Evolutionary conservation across 92 coral and sea anemone genomes (phyloP).

Genomic region (Epizoanthus rinbou): DNA sequence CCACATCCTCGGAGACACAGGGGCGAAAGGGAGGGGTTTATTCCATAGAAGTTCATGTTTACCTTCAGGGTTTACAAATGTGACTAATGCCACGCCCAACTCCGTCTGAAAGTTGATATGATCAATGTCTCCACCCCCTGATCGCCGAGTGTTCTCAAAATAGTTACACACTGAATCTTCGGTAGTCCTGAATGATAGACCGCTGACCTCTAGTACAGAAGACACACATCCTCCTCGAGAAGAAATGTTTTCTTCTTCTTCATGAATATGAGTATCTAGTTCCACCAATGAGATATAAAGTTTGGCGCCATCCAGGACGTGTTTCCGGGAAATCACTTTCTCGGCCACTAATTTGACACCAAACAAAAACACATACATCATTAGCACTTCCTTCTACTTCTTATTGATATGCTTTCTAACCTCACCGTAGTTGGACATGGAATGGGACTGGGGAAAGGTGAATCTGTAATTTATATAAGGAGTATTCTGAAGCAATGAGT

Average conservation of each 20-base stretch:
- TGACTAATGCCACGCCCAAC: conserved; percentile 59
- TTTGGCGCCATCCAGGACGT: conserved; percentile 3
- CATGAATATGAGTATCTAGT: too few species aligned
- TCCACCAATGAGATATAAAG: neutral
- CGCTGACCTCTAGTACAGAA: conserved; percentile 54
- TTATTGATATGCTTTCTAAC: too few species aligned
- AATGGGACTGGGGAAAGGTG: too few species aligned
- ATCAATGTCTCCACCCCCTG: conserved; percentile 85
- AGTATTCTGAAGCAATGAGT: too few species aligned
- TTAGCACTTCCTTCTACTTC: too few species aligned
- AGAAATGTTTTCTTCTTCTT: neutral
- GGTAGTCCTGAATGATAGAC: conserved; percentile 58
- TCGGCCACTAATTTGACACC: neutral
- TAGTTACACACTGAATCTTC: conserved; percentile 64
- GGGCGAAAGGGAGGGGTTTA: too few species aligned
- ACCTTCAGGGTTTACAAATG: conserved; percentile 68
- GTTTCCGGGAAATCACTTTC: conserved; percentile 1
- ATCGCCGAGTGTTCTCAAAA: conserved; percentile 80
- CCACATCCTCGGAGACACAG: too few species aligned
- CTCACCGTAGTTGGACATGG: too few species aligned
- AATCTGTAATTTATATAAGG: too few species aligned
- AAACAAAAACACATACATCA: neutral
- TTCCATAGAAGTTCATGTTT: neutral
- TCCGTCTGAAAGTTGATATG: conserved; percentile 42
- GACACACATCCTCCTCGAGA: neutral